phyloP scores from a whole-genome alignment of 2,113 vertebrate genomes.

The Bubo blakistoni region DNA sequence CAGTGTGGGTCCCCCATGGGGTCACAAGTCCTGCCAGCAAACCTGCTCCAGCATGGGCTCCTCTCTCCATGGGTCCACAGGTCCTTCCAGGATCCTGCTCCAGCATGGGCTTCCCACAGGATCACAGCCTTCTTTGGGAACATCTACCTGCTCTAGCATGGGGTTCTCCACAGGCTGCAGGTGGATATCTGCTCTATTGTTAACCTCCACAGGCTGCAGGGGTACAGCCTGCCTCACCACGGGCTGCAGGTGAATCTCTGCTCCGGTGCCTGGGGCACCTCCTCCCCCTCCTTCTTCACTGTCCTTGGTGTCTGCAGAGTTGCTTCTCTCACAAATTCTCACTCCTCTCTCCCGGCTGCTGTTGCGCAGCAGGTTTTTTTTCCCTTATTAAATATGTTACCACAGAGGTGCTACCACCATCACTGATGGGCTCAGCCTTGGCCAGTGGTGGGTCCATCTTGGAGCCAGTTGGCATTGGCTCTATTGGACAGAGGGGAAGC shows the following conservation, averaged over 20 bases:
- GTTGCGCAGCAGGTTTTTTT: neutral
- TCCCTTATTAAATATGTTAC: neutral
- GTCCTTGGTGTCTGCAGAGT: neutral
- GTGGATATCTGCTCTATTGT: neutral
- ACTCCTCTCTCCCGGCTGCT: neutral
- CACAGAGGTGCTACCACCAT: neutral
- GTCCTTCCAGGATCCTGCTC: neutral
- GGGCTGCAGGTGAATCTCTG: neutral
- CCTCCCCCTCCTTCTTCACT: neutral
- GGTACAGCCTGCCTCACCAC: neutral
- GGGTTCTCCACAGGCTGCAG: neutral
- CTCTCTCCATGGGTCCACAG: neutral
- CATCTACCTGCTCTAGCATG: neutral
- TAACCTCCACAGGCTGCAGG: neutral
- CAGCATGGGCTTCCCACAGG: neutral
- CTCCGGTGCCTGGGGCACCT: neutral
- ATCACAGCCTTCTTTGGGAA: neutral
- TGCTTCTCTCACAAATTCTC: neutral
- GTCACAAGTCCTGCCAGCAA: neutral
- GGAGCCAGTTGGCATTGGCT: too few relatives aligned
- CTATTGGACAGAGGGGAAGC: neutral
- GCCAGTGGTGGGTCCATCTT: neutral
- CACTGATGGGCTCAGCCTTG: neutral
- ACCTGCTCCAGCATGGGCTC: neutral
- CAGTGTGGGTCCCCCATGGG: neutral